These are phyloP conservation scores for Trichonephila clavata DNA, from an alignment of 1,140 invertebrate genomes.

Conservation along the genomic window DNA sequence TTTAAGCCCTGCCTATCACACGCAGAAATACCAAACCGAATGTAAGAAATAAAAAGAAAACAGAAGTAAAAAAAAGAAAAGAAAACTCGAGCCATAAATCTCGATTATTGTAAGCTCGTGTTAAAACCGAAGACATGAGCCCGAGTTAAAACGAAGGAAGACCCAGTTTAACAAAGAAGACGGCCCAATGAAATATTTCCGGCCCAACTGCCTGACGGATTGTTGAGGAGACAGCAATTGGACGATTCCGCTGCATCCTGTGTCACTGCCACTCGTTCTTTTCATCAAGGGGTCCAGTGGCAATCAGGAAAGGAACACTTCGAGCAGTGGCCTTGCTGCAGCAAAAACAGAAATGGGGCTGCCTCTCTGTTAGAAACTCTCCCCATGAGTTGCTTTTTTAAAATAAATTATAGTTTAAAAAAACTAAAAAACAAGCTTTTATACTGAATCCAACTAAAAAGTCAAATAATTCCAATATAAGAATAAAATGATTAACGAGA, in stretches of 20 bases:
- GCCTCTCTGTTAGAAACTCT: not conserved
- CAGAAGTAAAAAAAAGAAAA: not conserved
- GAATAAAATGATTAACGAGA: too few relatives aligned
- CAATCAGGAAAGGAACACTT: conserved; percentile 31
- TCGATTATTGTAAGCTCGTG: conserved; percentile 63
- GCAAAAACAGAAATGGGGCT: conserved; percentile 5
- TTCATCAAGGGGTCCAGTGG: conserved; percentile 15
- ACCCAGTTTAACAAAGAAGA: conserved; percentile 37
- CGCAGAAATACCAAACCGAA: conserved; percentile 3
- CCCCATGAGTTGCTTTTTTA: not conserved
- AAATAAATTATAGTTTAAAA: too few relatives aligned
- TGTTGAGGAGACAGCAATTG: conserved; percentile 62
- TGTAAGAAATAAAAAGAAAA: conserved; percentile 21
- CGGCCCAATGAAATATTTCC: conserved; percentile 73
- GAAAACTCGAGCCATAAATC: conserved; percentile 52
- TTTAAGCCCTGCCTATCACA: conserved; percentile 7
- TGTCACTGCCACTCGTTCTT: conserved; percentile 3
- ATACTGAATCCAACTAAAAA: too few relatives aligned
- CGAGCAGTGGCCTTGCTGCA: not conserved
- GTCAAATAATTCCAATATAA: too few relatives aligned
- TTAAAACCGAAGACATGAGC: conserved; percentile 17
- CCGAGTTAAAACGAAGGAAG: not conserved
- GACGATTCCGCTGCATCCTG: conserved; percentile 59
- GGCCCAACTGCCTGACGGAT: conserved; percentile 23
- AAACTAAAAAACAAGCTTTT: too few relatives aligned